Evolutionary conservation across 1,140 invertebrate genomes (phyloP), one percentile per base, ranked within the genome.

Genomic region (Argopecten irradians): DNA sequence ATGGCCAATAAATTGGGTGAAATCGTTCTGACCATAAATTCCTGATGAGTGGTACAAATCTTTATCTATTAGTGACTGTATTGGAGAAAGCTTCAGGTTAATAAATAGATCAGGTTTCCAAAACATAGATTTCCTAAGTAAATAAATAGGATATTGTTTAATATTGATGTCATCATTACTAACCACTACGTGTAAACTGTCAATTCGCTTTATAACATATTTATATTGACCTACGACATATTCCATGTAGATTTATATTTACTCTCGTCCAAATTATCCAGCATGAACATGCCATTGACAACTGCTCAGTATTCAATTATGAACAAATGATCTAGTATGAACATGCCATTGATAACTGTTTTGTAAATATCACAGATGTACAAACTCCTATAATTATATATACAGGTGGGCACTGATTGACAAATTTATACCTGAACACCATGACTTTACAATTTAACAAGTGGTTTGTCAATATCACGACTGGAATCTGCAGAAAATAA

Each of bases 301-400:
- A 71, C n/a, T n/a, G n/a, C n/a, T n/a, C n/a, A n/a, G n/a, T n/a
- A n/a, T n/a, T n/a, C n/a, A n/a, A n/a, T n/a, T n/a, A n/a, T n/a
- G n/a, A n/a, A n/a, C 55, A 71, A 71, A 71, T 71, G n/a, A 71
- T 71, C 55, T 11, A n/a, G 55, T n/a, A 71, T 71, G 55, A 71
- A 71, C 55, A 71, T 71, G n/a, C 22, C 3, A 16, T 3, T 71
- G 55, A 71, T n/a, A 71, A 71, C 55, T 71, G 55, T 28, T 71
- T 28, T 71, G 55, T 71, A 71, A 71, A 71, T 71, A 71, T 71
- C n/a, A 28, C 55, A 71, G 5, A 71, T 28, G 55, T 71, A 71
- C 55, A 71, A 28, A 19, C n/a, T 1, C n/a, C 55, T 3, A 16
- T 71, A 71, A 71, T 28, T 71, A 28, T 28, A 16, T 11, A 28